Evolutionary conservation across 2,888 invertebrate species (phyloP).

Genomic region (Erebia ligea): DNA sequence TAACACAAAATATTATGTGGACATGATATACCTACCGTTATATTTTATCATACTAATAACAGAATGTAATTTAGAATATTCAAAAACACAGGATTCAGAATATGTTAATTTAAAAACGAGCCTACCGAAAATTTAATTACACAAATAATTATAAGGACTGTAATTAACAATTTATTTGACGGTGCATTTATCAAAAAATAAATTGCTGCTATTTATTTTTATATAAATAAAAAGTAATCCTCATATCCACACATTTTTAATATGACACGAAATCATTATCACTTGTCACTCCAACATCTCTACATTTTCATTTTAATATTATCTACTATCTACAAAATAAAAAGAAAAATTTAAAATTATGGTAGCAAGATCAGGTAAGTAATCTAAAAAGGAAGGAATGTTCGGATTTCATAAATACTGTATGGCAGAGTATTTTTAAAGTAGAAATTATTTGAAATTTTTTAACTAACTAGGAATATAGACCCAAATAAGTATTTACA

Average conservation of each 20-base stretch:
- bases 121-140: no score
- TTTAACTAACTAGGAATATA: constrained; percentile 48
- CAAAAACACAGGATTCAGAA: no score
- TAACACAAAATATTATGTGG: constrained; percentile 16
- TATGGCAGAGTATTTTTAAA: constrained; percentile 75
- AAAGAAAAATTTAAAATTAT: constrained; percentile 52
- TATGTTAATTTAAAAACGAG: no score
- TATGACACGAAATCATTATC: constrained; percentile 33
- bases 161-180: no score
- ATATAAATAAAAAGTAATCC: background rate
- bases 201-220: background rate
- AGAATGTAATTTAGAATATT: no score
- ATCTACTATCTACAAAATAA: constrained; percentile 37
- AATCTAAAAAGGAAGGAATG: constrained; percentile 71
- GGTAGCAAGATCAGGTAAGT: constrained; percentile 76
- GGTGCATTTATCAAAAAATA: no score
- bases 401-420: constrained; percentile 75
- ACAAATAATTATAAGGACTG: no score
- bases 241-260: constrained; percentile 20
- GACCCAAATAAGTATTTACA: constrained; percentile 55
- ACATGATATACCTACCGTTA: background rate
- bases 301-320: constrained; percentile 24
- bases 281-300: constrained; percentile 23
- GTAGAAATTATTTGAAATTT: constrained; percentile 42
- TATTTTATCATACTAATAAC: background rate